Conservation (phyloP, 1,140 invertebrate species). For the Ctenoplectra terminalis region DNA sequence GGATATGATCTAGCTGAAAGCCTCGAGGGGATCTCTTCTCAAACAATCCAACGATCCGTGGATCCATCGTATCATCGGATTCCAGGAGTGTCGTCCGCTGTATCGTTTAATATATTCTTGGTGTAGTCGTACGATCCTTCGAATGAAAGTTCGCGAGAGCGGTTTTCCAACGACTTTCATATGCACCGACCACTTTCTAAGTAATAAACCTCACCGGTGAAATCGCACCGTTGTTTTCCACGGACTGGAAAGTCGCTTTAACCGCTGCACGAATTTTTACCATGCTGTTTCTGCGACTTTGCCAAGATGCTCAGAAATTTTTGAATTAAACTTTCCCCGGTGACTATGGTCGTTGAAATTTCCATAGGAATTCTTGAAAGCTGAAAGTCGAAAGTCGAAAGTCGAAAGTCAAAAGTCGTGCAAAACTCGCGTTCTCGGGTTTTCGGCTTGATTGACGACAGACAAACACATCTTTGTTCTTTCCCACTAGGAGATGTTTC, state of each 20-base stretch:
- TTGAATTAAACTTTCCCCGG: constrained; percentile 6
- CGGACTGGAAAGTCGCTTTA: neutral
- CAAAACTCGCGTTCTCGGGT: neutral
- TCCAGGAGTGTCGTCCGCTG: neutral
- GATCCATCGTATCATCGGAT: constrained; percentile 19
- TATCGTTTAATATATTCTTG: constrained; percentile 19
- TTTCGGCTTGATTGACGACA: neutral
- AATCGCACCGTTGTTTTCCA: constrained; percentile 1
- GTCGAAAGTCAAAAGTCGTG: neutral
- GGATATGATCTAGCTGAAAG: constrained; percentile 41
- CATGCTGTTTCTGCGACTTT: neutral
- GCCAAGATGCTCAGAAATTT: neutral
- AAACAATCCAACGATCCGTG: constrained; percentile 17
- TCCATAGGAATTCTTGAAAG: neutral
- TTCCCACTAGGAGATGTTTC: neutral
- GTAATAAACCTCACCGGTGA: neutral
- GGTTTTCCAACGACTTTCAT: neutral
- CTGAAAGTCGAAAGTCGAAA: neutral
- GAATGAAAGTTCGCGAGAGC: neutral
- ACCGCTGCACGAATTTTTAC: neutral
- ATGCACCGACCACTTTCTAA: neutral
- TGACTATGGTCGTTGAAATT: neutral
- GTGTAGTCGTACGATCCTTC: neutral
- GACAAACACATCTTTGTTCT: neutral
- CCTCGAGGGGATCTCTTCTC: neutral